A percentile compares a stretch with the other conserved stretches of the same genome.
These are phyloP conservation scores for Chymomyza caudatula DNA, from an alignment of 2,888 invertebrate genomes.

Conservation along the genomic window DNA sequence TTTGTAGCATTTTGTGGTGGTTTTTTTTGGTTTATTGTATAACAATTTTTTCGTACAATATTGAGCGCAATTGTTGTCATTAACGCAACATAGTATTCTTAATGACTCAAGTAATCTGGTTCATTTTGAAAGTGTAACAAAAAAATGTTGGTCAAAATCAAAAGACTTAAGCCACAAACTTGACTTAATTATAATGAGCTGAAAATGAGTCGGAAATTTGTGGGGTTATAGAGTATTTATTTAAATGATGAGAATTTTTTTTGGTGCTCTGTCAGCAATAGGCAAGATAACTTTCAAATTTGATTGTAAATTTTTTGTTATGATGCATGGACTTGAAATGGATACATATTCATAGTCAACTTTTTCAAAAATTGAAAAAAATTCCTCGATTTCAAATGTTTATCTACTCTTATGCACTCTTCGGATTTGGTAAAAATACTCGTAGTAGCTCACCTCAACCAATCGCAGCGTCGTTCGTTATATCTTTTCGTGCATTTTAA, in stretches of 20 bases:
- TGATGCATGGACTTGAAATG: neutral
- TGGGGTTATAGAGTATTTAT: neutral
- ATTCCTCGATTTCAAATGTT: too few species aligned
- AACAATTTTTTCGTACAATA: slow-evolving; percentile 26
- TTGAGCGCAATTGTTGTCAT: slow-evolving; percentile 21
- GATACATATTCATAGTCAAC: neutral
- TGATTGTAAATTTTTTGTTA: slow-evolving; percentile 24
- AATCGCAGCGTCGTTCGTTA: too few species aligned
- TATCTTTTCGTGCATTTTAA: too few species aligned
- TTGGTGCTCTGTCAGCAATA: slow-evolving; percentile 10
- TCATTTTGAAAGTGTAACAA: slow-evolving; percentile 2
- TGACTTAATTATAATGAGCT: slow-evolving; percentile 11
- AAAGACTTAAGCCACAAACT: slow-evolving; percentile 43
- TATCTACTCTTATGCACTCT: too few species aligned
- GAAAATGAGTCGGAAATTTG: slow-evolving; percentile 4
- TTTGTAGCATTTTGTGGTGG: slow-evolving; percentile 47
- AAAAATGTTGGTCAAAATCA: slow-evolving; percentile 12
- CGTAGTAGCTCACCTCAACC: too few species aligned
- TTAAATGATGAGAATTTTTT: slow-evolving; percentile 14
- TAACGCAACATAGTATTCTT: neutral
- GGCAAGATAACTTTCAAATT: slow-evolving; percentile 35
- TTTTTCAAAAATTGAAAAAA: too few species aligned
- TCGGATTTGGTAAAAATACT: too few species aligned
- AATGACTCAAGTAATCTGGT: neutral
- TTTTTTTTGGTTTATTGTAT: slow-evolving; percentile 1